Base-by-base conservation (phyloP, 2,888 invertebrate genomes). In the Pegoplata infirma region DNA sequence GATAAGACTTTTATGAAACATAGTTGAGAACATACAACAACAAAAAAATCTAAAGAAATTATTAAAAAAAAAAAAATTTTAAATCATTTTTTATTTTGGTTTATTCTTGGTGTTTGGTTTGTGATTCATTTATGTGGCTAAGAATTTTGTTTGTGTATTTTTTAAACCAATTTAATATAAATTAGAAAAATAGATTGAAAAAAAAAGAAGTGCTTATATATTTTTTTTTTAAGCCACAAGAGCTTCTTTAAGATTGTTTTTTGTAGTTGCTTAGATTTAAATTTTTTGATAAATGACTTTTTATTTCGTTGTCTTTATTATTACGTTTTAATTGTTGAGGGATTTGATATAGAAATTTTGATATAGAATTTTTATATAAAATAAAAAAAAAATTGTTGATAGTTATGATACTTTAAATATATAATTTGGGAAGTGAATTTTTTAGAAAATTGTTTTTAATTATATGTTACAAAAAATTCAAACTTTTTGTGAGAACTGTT, bases 1-100 rank as follows among this genome's bases (percentile, higher is more conserved):
- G 78, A 78, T 78, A 78, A 78, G 69, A 78, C 14, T 55, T 69
- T 78, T 63, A 40, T 23, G 10, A 55, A 61, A 61, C 23, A 14
- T 28, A 44, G 36, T 23, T 19, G 40, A 32, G 56, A 44, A 58
- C 32, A 19, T 23, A 36, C 28, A 56, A 67, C 46, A 67, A 19
- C 8, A n/a, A 19, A n/a, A 14, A 36, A 63, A n/a, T 40, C 5
- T 21, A 51, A 63, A 14, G 36, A 49, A 63, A 63, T 51, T 63
- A 36, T 51, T 36, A 36, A 51, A 49, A 49, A 36, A 32, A 49
- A 5, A 47, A 49, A 61, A 49, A 2, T 21, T 17, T 1, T 10
- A 32, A 32, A 32, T n/a, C n/a, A 49, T 36, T 21, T 40, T 40
- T 40, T 25, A 3, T 40, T 40, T 40, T n/a, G n/a, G n/a, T n/a